A percentile compares a stretch with the other conserved stretches of the same genome.
Conservation (phyloP, 2,113 vertebrate species). For the Scolopax mira region DNA sequence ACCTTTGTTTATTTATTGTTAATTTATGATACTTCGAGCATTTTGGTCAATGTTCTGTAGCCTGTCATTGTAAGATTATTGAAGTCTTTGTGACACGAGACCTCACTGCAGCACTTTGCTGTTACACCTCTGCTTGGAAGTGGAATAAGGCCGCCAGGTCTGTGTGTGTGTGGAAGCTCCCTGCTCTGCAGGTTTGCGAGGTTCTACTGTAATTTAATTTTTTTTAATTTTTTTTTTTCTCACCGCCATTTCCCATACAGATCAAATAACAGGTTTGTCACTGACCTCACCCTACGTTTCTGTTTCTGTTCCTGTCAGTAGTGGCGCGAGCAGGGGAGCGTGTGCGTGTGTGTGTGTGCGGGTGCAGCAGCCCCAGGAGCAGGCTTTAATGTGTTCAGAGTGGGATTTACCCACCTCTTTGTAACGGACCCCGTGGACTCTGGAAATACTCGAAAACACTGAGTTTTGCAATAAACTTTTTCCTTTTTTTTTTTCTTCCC, state of each 20-base stretch:
- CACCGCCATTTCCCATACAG: constrained; percentile 56
- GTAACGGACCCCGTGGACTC: constrained; percentile 60
- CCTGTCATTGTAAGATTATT: background rate
- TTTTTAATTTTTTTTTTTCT: constrained; percentile 29
- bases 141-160: constrained; percentile 27
- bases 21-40: constrained; percentile 65
- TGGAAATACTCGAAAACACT: constrained; percentile 73
- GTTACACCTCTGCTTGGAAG: constrained; percentile 55
- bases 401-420: constrained; percentile 48
- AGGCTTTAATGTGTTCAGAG: constrained; percentile 30
- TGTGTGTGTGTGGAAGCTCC: constrained; percentile 52
- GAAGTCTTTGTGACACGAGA: constrained; percentile 54
- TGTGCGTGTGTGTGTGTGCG: constrained; percentile 45
- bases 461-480: constrained; percentile 78
- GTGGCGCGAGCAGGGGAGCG: constrained; percentile 59
- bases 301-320: constrained; percentile 53
- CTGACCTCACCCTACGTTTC: constrained; percentile 53
- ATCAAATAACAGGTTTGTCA: constrained; percentile 48
- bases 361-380: constrained; percentile 33
- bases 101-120: constrained; percentile 68
- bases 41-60: constrained; percentile 58
- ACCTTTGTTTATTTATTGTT: constrained; percentile 57
- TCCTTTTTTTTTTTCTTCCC: background rate
- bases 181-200: constrained; percentile 52
- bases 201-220: constrained; percentile 54